phyloP scores from a whole-genome alignment of 2,888 invertebrate species.

The Epistrophe grossulariae region DNA sequence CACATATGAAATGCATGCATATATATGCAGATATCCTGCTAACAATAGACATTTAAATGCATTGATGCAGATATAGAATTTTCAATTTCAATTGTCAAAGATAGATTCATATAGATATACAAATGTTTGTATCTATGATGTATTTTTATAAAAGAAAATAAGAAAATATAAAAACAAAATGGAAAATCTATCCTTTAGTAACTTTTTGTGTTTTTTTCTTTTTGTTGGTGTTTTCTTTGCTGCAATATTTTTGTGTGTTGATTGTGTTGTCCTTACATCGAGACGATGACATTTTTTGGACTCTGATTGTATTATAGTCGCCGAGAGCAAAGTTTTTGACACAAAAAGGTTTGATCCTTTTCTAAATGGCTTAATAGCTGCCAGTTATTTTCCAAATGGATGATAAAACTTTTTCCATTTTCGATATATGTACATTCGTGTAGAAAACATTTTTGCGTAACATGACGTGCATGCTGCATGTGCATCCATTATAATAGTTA shows the following conservation, averaged over 20 bases:
- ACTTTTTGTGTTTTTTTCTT: background rate
- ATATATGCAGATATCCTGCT: background rate
- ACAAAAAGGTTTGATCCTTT: conserved; percentile 55
- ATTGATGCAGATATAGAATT: conserved; percentile 43
- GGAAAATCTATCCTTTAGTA: background rate
- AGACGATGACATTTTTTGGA: conserved; percentile 24
- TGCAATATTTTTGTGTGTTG: conserved; percentile 50
- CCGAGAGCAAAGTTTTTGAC: conserved; percentile 49
- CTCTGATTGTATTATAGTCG: conserved; percentile 37
- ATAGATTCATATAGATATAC: background rate
- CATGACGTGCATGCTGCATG: conserved; percentile 21
- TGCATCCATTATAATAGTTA: conserved; percentile 31
- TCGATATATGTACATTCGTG: conserved; percentile 31
- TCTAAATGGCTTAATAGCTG: conserved; percentile 69
- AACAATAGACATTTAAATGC: conserved; percentile 41
- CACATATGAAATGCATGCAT: background rate
- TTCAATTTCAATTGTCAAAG: conserved; percentile 41
- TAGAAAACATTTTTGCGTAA: conserved; percentile 67
- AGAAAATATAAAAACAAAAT: background rate
- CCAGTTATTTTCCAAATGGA: conserved; percentile 68
- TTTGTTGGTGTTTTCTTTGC: background rate
- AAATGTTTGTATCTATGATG: background rate
- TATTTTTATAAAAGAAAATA: background rate
- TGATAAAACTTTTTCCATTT: conserved; percentile 69
- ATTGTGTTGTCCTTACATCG: conserved; percentile 23